Evolutionary conservation across 2,797 vertebrate genomes (phyloP), one percentile per base, ranked within the genome.

Genomic region (Parotocinclus haroldoi): DNA sequence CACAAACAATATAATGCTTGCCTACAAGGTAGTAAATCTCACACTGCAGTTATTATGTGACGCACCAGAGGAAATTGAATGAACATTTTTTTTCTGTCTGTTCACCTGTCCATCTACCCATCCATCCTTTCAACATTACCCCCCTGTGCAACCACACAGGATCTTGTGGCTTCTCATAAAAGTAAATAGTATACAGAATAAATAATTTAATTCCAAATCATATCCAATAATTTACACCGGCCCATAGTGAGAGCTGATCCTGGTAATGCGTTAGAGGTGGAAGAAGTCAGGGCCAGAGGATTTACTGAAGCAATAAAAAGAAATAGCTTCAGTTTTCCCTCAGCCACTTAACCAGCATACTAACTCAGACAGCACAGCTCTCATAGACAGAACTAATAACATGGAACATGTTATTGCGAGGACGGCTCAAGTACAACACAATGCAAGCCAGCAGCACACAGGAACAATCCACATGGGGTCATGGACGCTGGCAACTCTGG

Each of bases 251-350:
- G 69, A 68, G 58, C 69, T 58, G 53, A 74, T 80, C 77, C 77
- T 45, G 27, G 69, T 58, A 68, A 68, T 14, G 60, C 60, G 68
- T 45, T 55, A 58, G 55, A 57, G 17, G 7, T 12, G 77, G 66
- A 58, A 53, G 61, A 68, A 76, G 69, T 72, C 80, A 14, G 79
- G 80, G 78, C 80, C 78, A 74, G 78, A 76, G 76, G 75, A 84
- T 77, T 78, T 79, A 81, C 73, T 61, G 19, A 66, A 63, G 76
- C 61, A 72, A 62, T 73, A 70, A 74, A 75, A 17, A 71, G 58
- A 70, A 59, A 80, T 62, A 69, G 58, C 18, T 76, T 66, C 38
- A 3, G 14, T 68, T 14, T 64, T 16, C 55, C 19, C 36, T 52
- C 65, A 38, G 46, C 10, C 48, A 39, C 56, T 65, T 13, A 44